Evolutionary conservation across 2,888 invertebrate species (phyloP).

Genomic region (Drosophila mayaguana): DNA sequence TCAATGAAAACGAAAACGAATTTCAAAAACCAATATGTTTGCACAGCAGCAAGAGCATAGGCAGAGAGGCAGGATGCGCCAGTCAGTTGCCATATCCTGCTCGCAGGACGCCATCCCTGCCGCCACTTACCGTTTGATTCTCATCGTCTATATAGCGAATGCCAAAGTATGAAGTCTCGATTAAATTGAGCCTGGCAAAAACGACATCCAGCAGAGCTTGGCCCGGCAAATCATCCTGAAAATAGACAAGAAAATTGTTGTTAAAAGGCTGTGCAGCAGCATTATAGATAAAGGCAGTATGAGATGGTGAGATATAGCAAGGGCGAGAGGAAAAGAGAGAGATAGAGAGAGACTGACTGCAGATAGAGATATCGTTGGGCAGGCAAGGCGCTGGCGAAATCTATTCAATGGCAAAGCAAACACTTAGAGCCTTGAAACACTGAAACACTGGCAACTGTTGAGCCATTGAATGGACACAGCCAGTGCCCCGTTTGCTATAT

Average conservation of each 20-base stretch:
- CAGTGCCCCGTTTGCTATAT: constrained; percentile 9
- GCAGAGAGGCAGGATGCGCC: constrained; percentile 37
- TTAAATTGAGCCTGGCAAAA: constrained; percentile 95
- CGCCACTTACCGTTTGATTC: constrained; percentile 94
- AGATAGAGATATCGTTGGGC: constrained; percentile 26
- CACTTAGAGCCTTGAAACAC: constrained; percentile 49
- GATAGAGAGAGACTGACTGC: constrained; percentile 8
- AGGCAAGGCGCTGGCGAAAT: constrained; percentile 49
- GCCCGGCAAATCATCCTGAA: constrained; percentile 95
- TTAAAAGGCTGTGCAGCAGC: constrained; percentile 57
- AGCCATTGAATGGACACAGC: constrained; percentile 71
- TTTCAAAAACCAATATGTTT: constrained; percentile 78
- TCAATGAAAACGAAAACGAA: constrained; percentile 82
- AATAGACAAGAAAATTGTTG: constrained; percentile 83
- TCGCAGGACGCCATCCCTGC: not conserved
- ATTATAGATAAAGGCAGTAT: constrained; percentile 1
- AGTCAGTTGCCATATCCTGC: constrained; percentile 48
- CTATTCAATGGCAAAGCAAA: constrained; percentile 59
- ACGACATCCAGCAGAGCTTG: constrained; percentile 96
- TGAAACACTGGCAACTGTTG: constrained; percentile 75
- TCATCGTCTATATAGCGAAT: constrained; percentile 96
- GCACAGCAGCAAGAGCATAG: constrained; percentile 40
- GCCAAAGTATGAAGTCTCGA: constrained; percentile 98
- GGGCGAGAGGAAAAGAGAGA: not conserved
- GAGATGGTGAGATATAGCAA: not conserved